phyloP scores from a whole-genome alignment of 2,888 invertebrate species.

The Lithophane leautieri region DNA sequence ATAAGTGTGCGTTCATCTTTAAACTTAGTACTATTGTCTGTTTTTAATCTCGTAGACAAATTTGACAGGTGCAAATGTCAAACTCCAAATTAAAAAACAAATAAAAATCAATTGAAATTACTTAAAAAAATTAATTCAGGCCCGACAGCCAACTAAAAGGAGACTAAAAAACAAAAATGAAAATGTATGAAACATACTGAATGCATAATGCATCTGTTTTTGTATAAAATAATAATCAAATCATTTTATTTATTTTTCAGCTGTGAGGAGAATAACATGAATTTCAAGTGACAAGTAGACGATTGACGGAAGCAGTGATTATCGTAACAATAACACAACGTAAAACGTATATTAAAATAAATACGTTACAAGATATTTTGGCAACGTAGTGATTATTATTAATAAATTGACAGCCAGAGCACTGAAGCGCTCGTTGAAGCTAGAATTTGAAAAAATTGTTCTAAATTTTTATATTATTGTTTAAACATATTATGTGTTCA shows the following conservation, averaged over 20 bases:
- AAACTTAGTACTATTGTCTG: too few species aligned
- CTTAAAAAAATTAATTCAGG: background rate
- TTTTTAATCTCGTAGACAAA: too few species aligned
- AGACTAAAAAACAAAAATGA: background rate
- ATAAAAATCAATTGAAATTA: too few species aligned
- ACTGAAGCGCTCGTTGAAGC: constrained; percentile 39
- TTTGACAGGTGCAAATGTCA: too few species aligned
- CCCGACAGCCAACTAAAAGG: background rate
- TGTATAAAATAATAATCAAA: background rate
- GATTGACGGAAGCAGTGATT: constrained; percentile 51
- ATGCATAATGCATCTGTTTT: background rate
- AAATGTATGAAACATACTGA: background rate
- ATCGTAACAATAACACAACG: constrained; percentile 54
- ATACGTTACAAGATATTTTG: constrained; percentile 37
- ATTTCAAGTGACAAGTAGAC: constrained; percentile 48
- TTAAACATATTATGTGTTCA: constrained; percentile 51
- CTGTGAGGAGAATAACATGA: constrained; percentile 55
- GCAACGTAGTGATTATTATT: constrained; percentile 41
- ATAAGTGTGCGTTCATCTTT: too few species aligned
- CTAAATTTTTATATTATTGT: constrained; percentile 40
- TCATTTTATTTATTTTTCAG: constrained; percentile 44
- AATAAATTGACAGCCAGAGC: constrained; percentile 41
- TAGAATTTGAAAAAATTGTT: constrained; percentile 32
- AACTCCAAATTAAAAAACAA: too few species aligned
- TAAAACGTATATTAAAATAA: constrained; percentile 46